These are phyloP conservation scores for Epinephelus awoara DNA, from an alignment of 2,797 vertebrate genomes.

Conservation along the genomic window DNA sequence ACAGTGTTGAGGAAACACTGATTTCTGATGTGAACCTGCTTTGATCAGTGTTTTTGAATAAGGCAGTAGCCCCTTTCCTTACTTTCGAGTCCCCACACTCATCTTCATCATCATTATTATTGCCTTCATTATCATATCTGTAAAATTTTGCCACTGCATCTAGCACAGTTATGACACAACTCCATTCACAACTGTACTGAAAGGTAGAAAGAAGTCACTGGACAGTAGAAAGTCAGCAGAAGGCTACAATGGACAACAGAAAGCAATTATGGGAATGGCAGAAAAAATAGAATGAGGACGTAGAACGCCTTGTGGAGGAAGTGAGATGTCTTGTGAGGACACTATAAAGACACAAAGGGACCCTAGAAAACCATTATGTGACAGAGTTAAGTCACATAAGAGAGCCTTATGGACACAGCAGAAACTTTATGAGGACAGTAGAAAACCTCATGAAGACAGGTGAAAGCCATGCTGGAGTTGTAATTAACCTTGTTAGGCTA, in stretches of 20 bases:
- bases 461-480: neutral
- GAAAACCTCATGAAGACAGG: neutral
- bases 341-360: neutral
- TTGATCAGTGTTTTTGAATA: too few relatives aligned
- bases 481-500: neutral
- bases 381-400: neutral
- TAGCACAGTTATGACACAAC: too few relatives aligned
- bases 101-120: too few relatives aligned
- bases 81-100: too few relatives aligned
- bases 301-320: neutral
- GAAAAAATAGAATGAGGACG: neutral
- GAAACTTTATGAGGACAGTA: neutral
- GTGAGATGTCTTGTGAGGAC: neutral
- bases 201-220: too few relatives aligned
- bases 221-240: neutral
- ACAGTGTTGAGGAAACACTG: too few relatives aligned
- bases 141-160: too few relatives aligned
- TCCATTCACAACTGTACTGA: too few relatives aligned
- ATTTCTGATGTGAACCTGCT: too few relatives aligned
- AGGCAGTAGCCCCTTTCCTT: too few relatives aligned
- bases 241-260: neutral
- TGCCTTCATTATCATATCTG: too few relatives aligned
- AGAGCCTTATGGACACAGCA: neutral
- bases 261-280: neutral
- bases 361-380: neutral